Evolutionary conservation across 2,113 vertebrate species (phyloP), one percentile per base, ranked within the genome.

Genomic region (Chaetops frenatus): DNA sequence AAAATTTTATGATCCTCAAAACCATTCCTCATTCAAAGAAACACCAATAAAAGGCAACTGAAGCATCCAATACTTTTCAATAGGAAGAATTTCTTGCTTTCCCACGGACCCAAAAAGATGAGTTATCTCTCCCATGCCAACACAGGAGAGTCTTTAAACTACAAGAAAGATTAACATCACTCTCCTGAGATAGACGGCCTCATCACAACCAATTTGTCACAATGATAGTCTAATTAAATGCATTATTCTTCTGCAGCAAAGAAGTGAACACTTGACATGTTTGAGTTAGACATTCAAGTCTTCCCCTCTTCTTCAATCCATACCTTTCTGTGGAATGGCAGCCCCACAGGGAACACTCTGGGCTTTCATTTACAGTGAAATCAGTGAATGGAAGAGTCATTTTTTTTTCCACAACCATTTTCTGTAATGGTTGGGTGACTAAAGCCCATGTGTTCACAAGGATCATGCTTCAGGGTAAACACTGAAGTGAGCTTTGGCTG

Each of bases 181-280:
- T 92, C 96, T 98, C 96, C 67, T 27, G 93, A 96, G 95, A 92
- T 88, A 81, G 95, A 76, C 36, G 7, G 94, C 95, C 94, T 97
- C 96, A 97, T 98, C 97, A 95, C 95, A 97, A 97, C 92, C 93
- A 81, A 97, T 98, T 98, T 97, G 96, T 98, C 97, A 97, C 96
- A 85, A 95, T 70, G 96, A 96, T 70, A 81, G 84, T 62, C 96
- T 97, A 97, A 98, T 98, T 97, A 98, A 97, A 94, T 95, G 91
- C 96, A 97, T 97, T 97, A 92, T 97, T 97, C 95, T 92, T 94
- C 94, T 73, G 86, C 66, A 74, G 83, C 66, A 88, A 94, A 95
- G 93, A 96, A 94, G 69, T n/a, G 87, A 97, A 95, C 28, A 36
- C 94, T 96, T 95, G 94, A 95, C 90, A 67, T 92, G 93, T 82